phyloP scores from a whole-genome alignment of 2,888 invertebrate species.

The Xanthostigma xanthostigma region DNA sequence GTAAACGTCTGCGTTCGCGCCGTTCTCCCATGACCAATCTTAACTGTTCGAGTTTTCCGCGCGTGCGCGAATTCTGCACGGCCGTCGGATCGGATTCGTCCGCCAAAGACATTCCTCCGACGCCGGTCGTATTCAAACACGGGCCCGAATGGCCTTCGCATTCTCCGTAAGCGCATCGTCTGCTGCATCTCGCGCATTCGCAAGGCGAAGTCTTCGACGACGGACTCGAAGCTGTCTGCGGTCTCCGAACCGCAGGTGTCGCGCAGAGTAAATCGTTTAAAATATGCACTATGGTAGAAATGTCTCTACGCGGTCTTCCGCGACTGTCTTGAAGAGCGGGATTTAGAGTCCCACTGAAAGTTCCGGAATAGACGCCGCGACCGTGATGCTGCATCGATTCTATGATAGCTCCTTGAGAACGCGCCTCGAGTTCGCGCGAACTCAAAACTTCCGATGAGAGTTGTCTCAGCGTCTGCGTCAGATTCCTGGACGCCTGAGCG shows the following conservation, averaged over 20 bases:
- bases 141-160: slow-evolving; percentile 28
- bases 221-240: slow-evolving; percentile 20
- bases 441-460: slow-evolving; percentile 80
- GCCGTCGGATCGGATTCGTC: slow-evolving; percentile 14
- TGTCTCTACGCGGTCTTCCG: slow-evolving; percentile 84
- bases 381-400: slow-evolving; percentile 89
- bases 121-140: slow-evolving; percentile 12
- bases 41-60: slow-evolving; percentile 69
- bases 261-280: slow-evolving; percentile 87
- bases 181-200: slow-evolving; percentile 25
- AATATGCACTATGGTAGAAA: slow-evolving; percentile 91
- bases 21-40: slow-evolving; percentile 83
- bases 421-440: slow-evolving; percentile 22
- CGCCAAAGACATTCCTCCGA: slow-evolving; percentile 3
- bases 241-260: slow-evolving; percentile 39
- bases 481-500: slow-evolving; percentile 79
- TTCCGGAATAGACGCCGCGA: slow-evolving; percentile 90
- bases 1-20: slow-evolving; percentile 66
- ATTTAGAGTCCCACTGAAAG: slow-evolving; percentile 88
- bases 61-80: slow-evolving; percentile 33
- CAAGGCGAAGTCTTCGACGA: slow-evolving; percentile 26
- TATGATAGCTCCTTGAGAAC: slow-evolving; percentile 59
- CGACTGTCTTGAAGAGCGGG: slow-evolving; percentile 84
- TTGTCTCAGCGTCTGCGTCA: slow-evolving; percentile 81
- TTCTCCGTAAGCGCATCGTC: slow-evolving; percentile 28